A percentile compares a stretch with the other conserved stretches of the same genome.
Evolutionary conservation across 2,888 invertebrate species (phyloP).

Genomic region (Resseliella maxima): DNA sequence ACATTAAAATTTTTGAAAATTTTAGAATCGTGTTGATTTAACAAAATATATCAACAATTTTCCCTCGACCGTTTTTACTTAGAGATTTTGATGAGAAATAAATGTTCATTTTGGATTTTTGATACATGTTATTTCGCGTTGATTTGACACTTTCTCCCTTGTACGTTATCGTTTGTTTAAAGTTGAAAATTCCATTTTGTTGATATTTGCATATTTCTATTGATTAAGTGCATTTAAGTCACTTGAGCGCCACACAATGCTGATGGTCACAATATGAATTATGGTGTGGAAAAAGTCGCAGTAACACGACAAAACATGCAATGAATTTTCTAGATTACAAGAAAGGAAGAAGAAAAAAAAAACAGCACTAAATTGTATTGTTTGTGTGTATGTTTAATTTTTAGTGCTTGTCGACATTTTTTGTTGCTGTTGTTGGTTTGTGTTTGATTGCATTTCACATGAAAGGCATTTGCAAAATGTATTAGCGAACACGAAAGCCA

Average conservation of each 20-base stretch:
- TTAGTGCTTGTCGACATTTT: slow-evolving; percentile 27
- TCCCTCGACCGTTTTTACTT: no score
- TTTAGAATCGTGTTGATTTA: no score
- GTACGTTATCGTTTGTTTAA: not conserved
- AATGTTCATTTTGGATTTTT: not conserved
- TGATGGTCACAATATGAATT: not conserved
- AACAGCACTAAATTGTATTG: not conserved
- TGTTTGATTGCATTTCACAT: slow-evolving; percentile 43
- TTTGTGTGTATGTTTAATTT: not conserved
- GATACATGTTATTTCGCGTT: not conserved
- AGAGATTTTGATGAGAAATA: no score
- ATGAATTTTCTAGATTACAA: slow-evolving; percentile 32
- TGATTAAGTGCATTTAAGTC: slow-evolving; percentile 25
- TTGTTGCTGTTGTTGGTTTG: not conserved
- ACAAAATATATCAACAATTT: no score
- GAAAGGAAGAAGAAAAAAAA: not conserved
- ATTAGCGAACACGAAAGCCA: slow-evolving; percentile 44
- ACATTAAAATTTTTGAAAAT: no score
- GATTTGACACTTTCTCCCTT: not conserved
- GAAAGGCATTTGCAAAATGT: slow-evolving; percentile 40
- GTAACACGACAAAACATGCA: slow-evolving; percentile 30
- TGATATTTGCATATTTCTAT: slow-evolving; percentile 23
- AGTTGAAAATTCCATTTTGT: not conserved
- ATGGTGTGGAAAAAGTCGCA: slow-evolving; percentile 37
- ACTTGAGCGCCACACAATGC: not conserved